These are phyloP conservation scores for Corella eumyota DNA, from an alignment of 23 tunicate species.

Conservation along the genomic window DNA sequence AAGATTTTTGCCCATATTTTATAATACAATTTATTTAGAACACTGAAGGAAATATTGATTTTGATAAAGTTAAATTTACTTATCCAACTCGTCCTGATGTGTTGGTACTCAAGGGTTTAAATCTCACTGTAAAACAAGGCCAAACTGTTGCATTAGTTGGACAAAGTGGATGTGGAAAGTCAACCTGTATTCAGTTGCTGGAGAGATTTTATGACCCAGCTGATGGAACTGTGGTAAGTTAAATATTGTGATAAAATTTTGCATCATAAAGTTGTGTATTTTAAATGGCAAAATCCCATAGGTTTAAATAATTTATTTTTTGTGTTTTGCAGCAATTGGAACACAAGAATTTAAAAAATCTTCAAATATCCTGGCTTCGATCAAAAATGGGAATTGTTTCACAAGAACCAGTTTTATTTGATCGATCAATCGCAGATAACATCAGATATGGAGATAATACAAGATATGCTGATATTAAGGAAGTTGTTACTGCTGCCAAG, in stretches of 20 bases:
- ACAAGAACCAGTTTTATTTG: slow-evolving; percentile 91
- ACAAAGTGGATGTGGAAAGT: slow-evolving; percentile 86
- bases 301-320: too few relatives aligned
- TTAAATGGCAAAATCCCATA: too few relatives aligned
- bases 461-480: slow-evolving; percentile 43
- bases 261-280: too few relatives aligned
- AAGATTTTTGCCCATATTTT: too few relatives aligned
- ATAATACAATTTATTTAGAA: too few relatives aligned
- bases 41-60: slow-evolving; percentile 25
- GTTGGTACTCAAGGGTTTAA: slow-evolving; percentile 40
- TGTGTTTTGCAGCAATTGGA: slow-evolving; percentile 46
- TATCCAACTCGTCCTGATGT: slow-evolving; percentile 86
- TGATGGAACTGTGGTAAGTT: slow-evolving; percentile 63
- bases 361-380: slow-evolving; percentile 74
- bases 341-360: slow-evolving; percentile 17
- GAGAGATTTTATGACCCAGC: slow-evolving; percentile 74
- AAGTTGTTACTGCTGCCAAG: slow-evolving; percentile 60
- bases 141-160: slow-evolving; percentile 78
- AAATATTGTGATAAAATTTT: too few relatives aligned
- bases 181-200: slow-evolving; percentile 80
- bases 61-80: slow-evolving; percentile 20
- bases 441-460: slow-evolving; percentile 80
- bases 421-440: slow-evolving; percentile 76
- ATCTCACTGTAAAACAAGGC: slow-evolving; percentile 37
- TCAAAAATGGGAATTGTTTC: slow-evolving; percentile 79